Evolutionary conservation across 2,113 vertebrate genomes (phyloP).

Genomic region (Charina bottae): DNA sequence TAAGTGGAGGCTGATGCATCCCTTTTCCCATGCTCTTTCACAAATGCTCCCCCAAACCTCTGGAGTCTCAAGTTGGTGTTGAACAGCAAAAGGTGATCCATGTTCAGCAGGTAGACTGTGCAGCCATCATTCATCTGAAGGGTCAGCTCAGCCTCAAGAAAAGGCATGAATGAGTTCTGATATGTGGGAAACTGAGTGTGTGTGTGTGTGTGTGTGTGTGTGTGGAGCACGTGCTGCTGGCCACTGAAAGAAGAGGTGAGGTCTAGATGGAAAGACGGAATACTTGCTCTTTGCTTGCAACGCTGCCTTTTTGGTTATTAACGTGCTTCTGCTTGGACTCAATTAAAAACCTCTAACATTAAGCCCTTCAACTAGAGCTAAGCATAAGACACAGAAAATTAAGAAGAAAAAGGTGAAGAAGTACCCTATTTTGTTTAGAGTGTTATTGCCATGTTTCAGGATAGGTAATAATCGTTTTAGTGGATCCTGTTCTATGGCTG

Average conservation of each 20-base stretch:
- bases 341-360: neutral
- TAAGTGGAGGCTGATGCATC: neutral
- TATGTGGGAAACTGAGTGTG: neutral
- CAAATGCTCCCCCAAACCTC: neutral
- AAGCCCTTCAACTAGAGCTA: neutral
- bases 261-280: neutral
- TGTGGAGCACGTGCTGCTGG: neutral
- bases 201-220: neutral
- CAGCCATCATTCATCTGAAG: neutral
- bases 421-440: neutral
- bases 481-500: neutral
- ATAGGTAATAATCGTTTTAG: neutral
- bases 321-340: neutral
- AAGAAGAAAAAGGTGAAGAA: neutral
- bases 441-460: neutral
- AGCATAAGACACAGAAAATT: neutral
- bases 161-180: neutral
- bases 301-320: neutral
- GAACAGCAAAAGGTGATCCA: conserved; percentile 3
- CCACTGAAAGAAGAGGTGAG: neutral
- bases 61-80: neutral
- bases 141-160: neutral
- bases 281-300: neutral
- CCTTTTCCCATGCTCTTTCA: neutral
- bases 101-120: neutral